Base-by-base conservation (phyloP, 2,113 vertebrate species). In the Labeo rohita region DNA sequence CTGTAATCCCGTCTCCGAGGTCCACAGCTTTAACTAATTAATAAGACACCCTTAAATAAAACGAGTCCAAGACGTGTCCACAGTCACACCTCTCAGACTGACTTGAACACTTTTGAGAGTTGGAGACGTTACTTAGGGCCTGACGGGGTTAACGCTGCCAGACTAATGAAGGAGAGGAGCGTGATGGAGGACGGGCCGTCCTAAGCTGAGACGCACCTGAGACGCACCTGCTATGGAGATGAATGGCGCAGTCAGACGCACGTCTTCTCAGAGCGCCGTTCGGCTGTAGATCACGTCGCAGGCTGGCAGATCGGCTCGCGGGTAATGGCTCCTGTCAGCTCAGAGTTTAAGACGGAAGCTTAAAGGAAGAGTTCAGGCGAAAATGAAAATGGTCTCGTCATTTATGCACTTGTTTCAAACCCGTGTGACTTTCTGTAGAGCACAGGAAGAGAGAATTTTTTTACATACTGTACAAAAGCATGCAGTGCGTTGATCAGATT, bases 11-110 rank as follows among this genome's bases (percentile, higher is more conserved):
- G 80, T 68, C 86, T 86, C 85, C 23, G 72, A 61, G 43, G 83
- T 63, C 84, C 86, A 90, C 91, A 92, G 94, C 92, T 94, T 94
- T 95, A 90, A 90, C 91, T 95, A 95, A 95, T 96, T 93, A 92
- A 93, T 92, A 88, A 93, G 95, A 95, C 94, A 94, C 90, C 90
- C 90, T 92, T 92, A 92, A 56, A 56, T 39, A 93, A 92, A 91
- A 94, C 89, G 7, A 39, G 23, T 61, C 11, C 70, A 13, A 45
- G 3, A 23, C 8, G 4, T 47, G 47, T 50, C 47, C 43, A 23
- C 11, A 49, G 45, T 59, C 66, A 63, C 61, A 59, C 21, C 28
- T 49, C 39, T 72, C 50, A 80, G 21, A 18, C 66, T 18, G 66
- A 70, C 73, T 83, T 5, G 16, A 74, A 12, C 43, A 49, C 3